A percentile compares a stretch with the other conserved stretches of the same genome.
Conservation (phyloP, 2,797 vertebrate species). For the Antennarius maculatus region DNA sequence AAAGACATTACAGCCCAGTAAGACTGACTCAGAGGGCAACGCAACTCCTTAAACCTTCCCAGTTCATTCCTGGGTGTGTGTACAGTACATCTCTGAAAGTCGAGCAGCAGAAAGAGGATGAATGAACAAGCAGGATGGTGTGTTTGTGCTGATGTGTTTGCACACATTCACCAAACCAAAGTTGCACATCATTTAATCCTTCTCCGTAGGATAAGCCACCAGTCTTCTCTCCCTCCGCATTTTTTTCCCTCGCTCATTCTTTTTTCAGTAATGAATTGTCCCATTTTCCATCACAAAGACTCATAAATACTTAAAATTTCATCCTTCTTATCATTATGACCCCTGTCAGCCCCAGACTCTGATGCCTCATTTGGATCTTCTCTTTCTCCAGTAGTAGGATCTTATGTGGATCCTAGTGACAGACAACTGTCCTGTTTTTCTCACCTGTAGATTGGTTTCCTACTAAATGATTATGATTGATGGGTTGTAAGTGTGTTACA, state of each 20-base stretch:
- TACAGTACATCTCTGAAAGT: slow-evolving; percentile 18
- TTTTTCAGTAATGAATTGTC: slow-evolving; percentile 68
- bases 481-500: no score
- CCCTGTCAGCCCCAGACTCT: slow-evolving; percentile 61
- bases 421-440: no score
- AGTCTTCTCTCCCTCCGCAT: slow-evolving; percentile 49
- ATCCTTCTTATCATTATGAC: slow-evolving; percentile 52
- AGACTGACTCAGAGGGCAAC: slow-evolving; percentile 64
- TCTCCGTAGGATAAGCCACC: slow-evolving; percentile 73
- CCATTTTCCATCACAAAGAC: slow-evolving; percentile 38
- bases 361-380: slow-evolving; percentile 68
- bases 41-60: slow-evolving; percentile 72
- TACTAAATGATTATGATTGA: no score
- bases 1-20: slow-evolving; percentile 74
- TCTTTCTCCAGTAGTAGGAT: slow-evolving; percentile 37
- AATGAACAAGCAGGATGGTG: slow-evolving; percentile 24
- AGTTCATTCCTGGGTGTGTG: slow-evolving; percentile 56
- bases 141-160: slow-evolving; percentile 11
- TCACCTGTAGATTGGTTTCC: no score
- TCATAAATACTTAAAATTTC: neutral
- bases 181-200: slow-evolving; percentile 73
- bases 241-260: slow-evolving; percentile 56
- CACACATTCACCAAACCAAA: slow-evolving; percentile 52
- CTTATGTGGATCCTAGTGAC: slow-evolving; percentile 45
- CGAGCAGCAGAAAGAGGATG: slow-evolving; percentile 41